Conservation (phyloP, 2,797 vertebrate genomes). For the Acanthiza pusilla region DNA sequence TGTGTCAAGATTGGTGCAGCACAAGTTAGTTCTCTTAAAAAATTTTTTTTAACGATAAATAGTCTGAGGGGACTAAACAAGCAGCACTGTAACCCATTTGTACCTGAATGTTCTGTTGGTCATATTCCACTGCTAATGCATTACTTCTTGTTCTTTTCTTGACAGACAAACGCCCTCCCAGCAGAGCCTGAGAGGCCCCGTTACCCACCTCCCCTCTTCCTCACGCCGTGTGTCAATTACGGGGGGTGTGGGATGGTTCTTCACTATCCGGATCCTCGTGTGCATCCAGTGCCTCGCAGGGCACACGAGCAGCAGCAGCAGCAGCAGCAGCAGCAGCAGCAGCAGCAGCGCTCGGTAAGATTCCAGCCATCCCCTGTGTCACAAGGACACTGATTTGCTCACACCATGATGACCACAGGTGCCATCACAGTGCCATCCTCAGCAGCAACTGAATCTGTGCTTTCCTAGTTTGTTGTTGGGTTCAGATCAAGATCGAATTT, state of each 20-base stretch:
- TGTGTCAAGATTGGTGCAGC: not conserved
- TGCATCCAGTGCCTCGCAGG: not conserved
- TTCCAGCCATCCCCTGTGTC: not conserved
- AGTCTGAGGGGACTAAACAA: not conserved
- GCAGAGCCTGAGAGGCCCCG: not conserved
- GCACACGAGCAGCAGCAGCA: not conserved
- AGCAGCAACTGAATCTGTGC: not conserved
- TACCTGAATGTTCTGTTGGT: not conserved
- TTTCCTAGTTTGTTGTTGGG: not conserved
- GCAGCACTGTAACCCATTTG: not conserved
- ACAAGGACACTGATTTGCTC: not conserved
- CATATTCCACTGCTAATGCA: not conserved
- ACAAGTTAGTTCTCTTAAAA: not conserved
- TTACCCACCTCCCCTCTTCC: slow-evolving; percentile 20
- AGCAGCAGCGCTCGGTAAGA: slow-evolving; percentile 27
- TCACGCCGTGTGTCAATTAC: slow-evolving; percentile 3
- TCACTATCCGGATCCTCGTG: not conserved
- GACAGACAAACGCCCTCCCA: slow-evolving; percentile 10
- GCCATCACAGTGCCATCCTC: not conserved
- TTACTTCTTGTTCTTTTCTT: not conserved
- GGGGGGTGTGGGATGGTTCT: not conserved
- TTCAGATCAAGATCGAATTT: not conserved
- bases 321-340: no score
- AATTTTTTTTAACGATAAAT: not conserved
- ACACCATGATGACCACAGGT: not conserved